Conservation (phyloP, 2,888 invertebrate species). For the Corythucha ciliata region DNA sequence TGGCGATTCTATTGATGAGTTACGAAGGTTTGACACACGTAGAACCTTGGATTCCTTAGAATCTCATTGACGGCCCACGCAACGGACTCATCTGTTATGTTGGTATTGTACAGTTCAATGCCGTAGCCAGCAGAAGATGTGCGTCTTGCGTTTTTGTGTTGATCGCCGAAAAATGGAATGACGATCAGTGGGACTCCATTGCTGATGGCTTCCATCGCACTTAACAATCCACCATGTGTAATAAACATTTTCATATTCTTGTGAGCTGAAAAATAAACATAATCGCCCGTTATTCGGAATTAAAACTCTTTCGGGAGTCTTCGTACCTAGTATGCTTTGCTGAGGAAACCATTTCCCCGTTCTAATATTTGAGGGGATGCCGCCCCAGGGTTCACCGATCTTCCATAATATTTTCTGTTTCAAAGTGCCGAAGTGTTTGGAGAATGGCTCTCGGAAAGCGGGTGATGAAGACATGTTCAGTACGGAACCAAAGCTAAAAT, state of each 20-base stretch:
- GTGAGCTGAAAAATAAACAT: constrained; percentile 26
- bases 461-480: constrained; percentile 61
- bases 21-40: constrained; percentile 16
- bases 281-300: not conserved
- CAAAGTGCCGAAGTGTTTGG: constrained; percentile 60
- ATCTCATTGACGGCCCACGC: constrained; percentile 24
- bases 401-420: constrained; percentile 78
- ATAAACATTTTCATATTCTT: constrained; percentile 30
- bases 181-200: constrained; percentile 30
- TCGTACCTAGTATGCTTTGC: constrained; percentile 27
- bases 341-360: constrained; percentile 45
- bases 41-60: constrained; percentile 37
- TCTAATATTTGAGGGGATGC: constrained; percentile 63
- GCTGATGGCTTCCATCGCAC: constrained; percentile 28
- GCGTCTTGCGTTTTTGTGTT: constrained; percentile 26
- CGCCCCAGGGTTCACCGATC: constrained; percentile 61
- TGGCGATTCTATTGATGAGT: too few species aligned
- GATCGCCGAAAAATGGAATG: constrained; percentile 31
- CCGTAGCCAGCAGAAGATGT: constrained; percentile 23
- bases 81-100: constrained; percentile 19
- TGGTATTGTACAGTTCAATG: constrained; percentile 13
- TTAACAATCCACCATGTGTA: constrained; percentile 31
- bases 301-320: too few species aligned
- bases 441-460: constrained; percentile 56
- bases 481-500: constrained; percentile 77